Base-by-base conservation (phyloP, 2,113 vertebrate species). In the Vireo altiloquus region DNA sequence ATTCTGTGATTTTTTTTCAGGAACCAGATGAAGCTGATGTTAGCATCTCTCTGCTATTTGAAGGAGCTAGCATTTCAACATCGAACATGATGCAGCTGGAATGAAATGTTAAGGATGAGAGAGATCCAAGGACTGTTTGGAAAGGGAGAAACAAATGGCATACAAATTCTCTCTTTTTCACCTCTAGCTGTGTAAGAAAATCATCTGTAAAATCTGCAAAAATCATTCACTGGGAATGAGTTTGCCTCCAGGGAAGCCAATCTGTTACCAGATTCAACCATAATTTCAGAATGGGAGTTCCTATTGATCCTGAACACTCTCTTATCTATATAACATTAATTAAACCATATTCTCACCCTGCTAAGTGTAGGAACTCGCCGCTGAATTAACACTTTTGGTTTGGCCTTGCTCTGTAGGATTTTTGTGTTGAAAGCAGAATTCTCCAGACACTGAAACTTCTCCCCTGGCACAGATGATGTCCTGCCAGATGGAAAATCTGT, bases 401-500 rank as follows among this genome's bases (percentile, higher is more conserved):
- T 69, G 88, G 56, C 82, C 81, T 87, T 80, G 35, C 31, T 52
- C 77, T 76, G n/a, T 56, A 86, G 80, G 25, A 44, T 72, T 92
- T 68, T 54, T 80, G 15, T 90, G 54, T 88, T 93, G 91, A 92
- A 90, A 91, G n/a, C 77, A 78, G 89, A 85, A 57, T 77, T 89
- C 76, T 77, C 83, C 66, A 79, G 94, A 83, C 87, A 60, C 71
- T 68, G 69, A 39, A 33, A 52, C 57, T 82, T 76, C 80, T 76
- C 56, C 92, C 72, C 80, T 92, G 79, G 84, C 94, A 91, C 79
- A 91, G 91, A 87, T 96, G 81, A 85, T 96, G 90, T 95, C 92
- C 94, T 96, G 92, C 95, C 95, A 97, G 79, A 81, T 95, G 95
- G 95, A 95, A 95, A 89, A 92, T 90, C 89, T 93, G 90, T 90